phyloP scores from a whole-genome alignment of 2,888 invertebrate species.

The Nipponacmea schrenckii region DNA sequence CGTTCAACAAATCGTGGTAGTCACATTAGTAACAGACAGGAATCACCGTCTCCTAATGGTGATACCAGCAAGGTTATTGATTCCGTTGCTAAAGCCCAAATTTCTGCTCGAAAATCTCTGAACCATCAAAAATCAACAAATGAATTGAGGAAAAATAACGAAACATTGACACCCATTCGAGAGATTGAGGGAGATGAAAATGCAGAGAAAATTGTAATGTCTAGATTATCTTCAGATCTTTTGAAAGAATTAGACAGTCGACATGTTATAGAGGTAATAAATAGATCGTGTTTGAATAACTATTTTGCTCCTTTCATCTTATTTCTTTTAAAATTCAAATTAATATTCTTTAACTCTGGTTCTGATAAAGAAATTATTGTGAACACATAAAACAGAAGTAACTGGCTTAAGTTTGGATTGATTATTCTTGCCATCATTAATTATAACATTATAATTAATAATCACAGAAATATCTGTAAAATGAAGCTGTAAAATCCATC shows the following conservation, averaged over 20 bases:
- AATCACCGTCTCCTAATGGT: constrained; percentile 23
- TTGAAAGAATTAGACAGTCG: background rate
- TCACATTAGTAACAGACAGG: background rate
- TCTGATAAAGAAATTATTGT: too few relatives aligned
- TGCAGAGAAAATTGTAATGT: constrained; percentile 34
- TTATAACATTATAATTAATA: too few relatives aligned
- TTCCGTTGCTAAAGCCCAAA: constrained; percentile 38
- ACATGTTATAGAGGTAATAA: background rate
- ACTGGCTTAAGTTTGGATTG: too few relatives aligned
- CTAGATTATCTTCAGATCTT: constrained; percentile 28
- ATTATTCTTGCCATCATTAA: too few relatives aligned
- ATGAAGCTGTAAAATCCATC: too few relatives aligned
- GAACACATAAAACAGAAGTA: too few relatives aligned
- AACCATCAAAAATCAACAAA: constrained; percentile 25
- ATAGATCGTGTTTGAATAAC: background rate
- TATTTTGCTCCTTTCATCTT: too few relatives aligned
- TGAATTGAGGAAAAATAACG: constrained; percentile 42
- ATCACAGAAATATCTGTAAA: too few relatives aligned
- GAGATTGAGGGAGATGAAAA: constrained; percentile 53
- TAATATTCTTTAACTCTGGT: too few relatives aligned
- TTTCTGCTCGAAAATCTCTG: constrained; percentile 27
- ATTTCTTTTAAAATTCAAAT: too few relatives aligned
- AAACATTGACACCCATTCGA: constrained; percentile 53
- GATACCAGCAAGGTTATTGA: constrained; percentile 34
- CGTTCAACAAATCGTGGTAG: background rate